A percentile compares a stretch with the other conserved stretches of the same genome.
Conservation (phyloP, 2,797 vertebrate species). For the Sphenopsis melanotis region DNA sequence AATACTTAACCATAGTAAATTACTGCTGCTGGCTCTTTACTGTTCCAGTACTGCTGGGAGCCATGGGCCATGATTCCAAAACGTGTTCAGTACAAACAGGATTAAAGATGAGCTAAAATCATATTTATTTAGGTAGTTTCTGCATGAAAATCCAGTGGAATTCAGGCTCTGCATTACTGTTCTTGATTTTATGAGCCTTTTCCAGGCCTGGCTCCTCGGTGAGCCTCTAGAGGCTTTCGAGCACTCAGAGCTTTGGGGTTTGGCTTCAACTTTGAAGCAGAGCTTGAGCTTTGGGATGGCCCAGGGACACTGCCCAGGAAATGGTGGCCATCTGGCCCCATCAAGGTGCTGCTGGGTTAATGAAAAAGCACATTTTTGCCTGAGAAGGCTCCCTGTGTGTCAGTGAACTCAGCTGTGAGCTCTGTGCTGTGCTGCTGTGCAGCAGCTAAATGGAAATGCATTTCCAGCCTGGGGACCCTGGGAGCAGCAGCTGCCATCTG, state of each 20-base stretch:
- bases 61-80: accelerated
- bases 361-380: neutral
- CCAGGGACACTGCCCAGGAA: neutral
- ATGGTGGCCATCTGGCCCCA: neutral
- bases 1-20: accelerated
- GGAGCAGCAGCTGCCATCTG: conserved; percentile 8
- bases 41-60: neutral
- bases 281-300: neutral
- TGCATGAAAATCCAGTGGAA: neutral
- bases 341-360: neutral
- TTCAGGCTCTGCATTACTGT: neutral
- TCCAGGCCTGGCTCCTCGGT: neutral
- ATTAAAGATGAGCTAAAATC: neutral
- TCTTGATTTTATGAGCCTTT: neutral
- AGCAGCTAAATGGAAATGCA: neutral
- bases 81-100: neutral
- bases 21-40: neutral
- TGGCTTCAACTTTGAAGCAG: neutral
- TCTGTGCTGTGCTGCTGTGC: neutral
- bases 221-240: neutral
- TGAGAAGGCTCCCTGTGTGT: accelerated
- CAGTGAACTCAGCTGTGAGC: accelerated
- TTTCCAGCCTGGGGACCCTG: neutral
- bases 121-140: neutral
- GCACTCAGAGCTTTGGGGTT: neutral